These are phyloP conservation scores for Oreochromis tanganicae DNA, from an alignment of 2,113 vertebrate species.

Conservation along the genomic window DNA sequence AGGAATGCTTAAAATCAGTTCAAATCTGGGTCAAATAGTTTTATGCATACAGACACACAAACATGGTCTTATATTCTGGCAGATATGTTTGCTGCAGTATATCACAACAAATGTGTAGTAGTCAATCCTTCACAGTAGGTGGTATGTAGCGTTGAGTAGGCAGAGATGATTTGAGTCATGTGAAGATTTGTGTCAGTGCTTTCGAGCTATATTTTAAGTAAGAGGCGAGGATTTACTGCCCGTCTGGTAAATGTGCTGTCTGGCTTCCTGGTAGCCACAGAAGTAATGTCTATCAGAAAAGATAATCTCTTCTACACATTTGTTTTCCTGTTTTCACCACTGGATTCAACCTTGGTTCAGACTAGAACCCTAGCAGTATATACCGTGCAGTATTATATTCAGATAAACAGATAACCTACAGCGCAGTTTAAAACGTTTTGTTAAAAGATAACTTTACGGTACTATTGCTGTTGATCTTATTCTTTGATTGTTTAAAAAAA, in stretches of 20 bases:
- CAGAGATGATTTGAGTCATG: slow-evolving; percentile 44
- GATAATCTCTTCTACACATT: not conserved
- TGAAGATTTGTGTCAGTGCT: slow-evolving; percentile 40
- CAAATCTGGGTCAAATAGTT: slow-evolving; percentile 52
- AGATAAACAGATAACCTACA: not conserved
- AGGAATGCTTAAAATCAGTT: slow-evolving; percentile 10
- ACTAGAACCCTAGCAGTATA: not conserved
- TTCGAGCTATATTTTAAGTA: slow-evolving; percentile 8
- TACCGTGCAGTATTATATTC: not conserved
- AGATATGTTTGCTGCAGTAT: not conserved
- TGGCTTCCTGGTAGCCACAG: not conserved
- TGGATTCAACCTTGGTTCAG: not conserved
- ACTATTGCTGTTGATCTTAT: not conserved
- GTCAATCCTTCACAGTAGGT: slow-evolving; percentile 1
- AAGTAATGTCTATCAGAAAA: not conserved
- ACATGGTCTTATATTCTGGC: not conserved
- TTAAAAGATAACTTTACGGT: not conserved
- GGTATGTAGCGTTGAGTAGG: not conserved
- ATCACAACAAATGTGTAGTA: not conserved
- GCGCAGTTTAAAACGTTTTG: not conserved
- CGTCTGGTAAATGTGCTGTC: not conserved
- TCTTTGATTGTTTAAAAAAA: not conserved
- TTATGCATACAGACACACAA: not conserved
- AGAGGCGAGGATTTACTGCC: not conserved
- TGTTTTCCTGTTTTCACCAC: not conserved